These are phyloP conservation scores for Habropoda laboriosa DNA, from an alignment of 1,140 invertebrate species.

Conservation along the genomic window DNA sequence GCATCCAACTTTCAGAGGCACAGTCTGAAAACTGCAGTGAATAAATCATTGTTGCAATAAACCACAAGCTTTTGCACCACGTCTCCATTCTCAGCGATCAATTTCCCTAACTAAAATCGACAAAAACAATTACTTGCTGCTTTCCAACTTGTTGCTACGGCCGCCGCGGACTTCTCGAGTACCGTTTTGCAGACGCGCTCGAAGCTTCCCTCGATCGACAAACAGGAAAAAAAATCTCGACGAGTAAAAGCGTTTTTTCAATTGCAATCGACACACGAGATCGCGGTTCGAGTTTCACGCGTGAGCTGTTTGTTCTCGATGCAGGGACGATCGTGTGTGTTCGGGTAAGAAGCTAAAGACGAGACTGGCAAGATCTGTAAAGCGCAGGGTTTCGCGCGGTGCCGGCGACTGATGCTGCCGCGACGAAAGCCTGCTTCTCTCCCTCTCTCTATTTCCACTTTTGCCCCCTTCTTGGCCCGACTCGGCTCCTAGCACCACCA, in stretches of 20 bases:
- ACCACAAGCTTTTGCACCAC: not conserved
- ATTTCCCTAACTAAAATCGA: not conserved
- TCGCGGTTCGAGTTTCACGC: not conserved
- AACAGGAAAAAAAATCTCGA: not conserved
- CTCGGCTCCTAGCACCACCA: conserved; percentile 29
- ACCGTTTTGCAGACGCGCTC: not conserved
- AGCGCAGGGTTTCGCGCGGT: conserved; percentile 62
- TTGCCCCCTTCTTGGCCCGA: conserved; percentile 28
- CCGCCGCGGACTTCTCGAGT: not conserved
- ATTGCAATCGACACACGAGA: not conserved
- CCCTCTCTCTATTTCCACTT: conserved; percentile 47
- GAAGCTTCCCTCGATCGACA: not conserved
- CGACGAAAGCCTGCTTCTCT: conserved; percentile 46
- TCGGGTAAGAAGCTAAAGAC: not conserved
- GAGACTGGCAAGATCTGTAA: conserved; percentile 37
- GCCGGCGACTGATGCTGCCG: conserved; percentile 64
- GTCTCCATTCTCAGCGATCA: not conserved
- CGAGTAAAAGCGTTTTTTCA: not conserved
- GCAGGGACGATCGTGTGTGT: not conserved
- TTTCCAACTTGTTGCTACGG: conserved; percentile 15
- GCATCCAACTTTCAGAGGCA: not conserved
- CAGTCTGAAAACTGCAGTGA: not conserved
- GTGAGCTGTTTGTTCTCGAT: not conserved
- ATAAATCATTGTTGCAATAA: not conserved
- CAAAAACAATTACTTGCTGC: not conserved